Base-by-base conservation (phyloP, 1,140 invertebrate species). In the Achroia grisella region DNA sequence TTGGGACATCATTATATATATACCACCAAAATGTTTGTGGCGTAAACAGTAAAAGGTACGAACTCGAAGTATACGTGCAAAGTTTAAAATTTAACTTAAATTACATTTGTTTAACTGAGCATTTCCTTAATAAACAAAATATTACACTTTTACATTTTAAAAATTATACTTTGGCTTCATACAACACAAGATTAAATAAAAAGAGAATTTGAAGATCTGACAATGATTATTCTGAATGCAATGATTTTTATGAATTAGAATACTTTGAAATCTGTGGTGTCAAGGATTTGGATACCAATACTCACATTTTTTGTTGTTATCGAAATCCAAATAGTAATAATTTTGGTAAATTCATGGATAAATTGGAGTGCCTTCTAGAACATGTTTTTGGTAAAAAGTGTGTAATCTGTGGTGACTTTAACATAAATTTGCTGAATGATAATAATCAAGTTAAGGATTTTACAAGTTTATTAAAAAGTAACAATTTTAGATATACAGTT, bases 21-120 rank as follows among this genome's bases (percentile, higher is more conserved):
- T 39, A 5, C 12, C 39, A 43, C 11, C 47, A 49, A 32, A 49
- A 49, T 49, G 23, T 49, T 2, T 49, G 47, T 43, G 40, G 47
- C 3, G 10, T 49, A 1, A 31, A 8, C 2, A 49, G 4, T 1
- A 43, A 37, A 13, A 37, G 27, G 14, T 15, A 49, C 13, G 39
- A 49, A 33, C 11, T 43, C 17, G 40, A 49, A 17, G 5, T 49
- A 39, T 49, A 43, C 13, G 5, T 49, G 10, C 8, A 39, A 27
- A 3, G 12, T 6, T 11, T 10, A 10, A 23, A 23, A 4, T 11
- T n/a, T 10, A 11, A 9, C 27, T 11, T 3, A 13, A 3, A 11
- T 10, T 32, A 32, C 15, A 2, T 49, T 4, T 43, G 47, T 39
- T 9, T 49, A 11, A 43, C 14, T 9, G 47, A 49, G 12, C 47